Evolutionary conservation across 2,113 vertebrate genomes (phyloP), one percentile per base, ranked within the genome.

Genomic region (Platycercus adscitus): DNA sequence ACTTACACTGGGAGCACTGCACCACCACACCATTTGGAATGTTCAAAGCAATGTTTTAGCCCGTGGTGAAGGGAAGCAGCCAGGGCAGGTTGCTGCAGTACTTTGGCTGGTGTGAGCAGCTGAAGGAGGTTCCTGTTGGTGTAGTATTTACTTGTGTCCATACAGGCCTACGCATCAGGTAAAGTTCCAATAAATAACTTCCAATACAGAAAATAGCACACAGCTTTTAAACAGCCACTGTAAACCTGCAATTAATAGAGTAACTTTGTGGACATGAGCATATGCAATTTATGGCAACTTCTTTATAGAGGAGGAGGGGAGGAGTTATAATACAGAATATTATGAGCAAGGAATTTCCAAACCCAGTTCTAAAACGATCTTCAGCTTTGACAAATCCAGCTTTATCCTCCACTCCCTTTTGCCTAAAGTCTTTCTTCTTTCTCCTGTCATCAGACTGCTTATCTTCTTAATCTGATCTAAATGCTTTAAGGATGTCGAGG

Each of bases 401-500:
- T 64, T 35, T 25, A 63, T 8, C 6, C 5, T 6, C 6, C 6
- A 11, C 17, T 33, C 44, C 50, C 16, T 58, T 81, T 33, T 50
- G 14, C 75, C 44, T 79, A 17, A 92, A 78, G 52, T 76, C 47
- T n/a, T 61, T 83, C 49, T 84, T 63, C 78, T 70, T 88, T 86
- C 71, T 88, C 71, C 68, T 91, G 56, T 64, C 15, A 7, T 70
- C 37, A 26, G 9, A 39, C 33, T 39, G 26, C 50, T 85, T 56
- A 47, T 5, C 26, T 31, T 44, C 78, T 85, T 89, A 39, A 85
- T 65, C 75, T 72, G 66, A 91, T 89, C 39, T 43, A 69, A 85
- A 91, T 56, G 79, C 88, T 86, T 79, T 43, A 60, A 65, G 44
- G 77, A 88, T 76, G 75, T 80, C 75, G 65, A 60, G 58, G 53